Base-by-base conservation (phyloP, 2,113 vertebrate species). In the Nicator chloris region DNA sequence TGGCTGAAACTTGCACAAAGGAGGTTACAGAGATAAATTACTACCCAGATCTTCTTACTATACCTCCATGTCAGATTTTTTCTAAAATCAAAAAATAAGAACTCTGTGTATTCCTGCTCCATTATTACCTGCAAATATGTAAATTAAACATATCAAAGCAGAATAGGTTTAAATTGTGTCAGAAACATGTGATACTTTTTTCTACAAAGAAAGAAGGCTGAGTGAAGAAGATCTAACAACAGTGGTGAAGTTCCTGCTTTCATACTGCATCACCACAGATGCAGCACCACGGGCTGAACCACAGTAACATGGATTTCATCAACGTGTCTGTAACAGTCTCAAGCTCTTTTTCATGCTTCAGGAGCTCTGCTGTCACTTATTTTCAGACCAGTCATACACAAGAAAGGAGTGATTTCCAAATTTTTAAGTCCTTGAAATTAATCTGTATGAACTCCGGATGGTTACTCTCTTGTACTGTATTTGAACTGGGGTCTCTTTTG, bases 11-110 rank as follows among this genome's bases (percentile, higher is more conserved):
- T 59, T 91, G 87, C 82, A 94, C 73, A 70, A 90, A 91, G 79
- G 64, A 88, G 30, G 42, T 88, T 85, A 91, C 93, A 89, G 57
- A 95, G 96, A 95, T 73, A 92, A 93, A 96, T 91, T 50, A 44
- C 73, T 86, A 65, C 50, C 39, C 66, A 77, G 66, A 70, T 80
- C 51, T 87, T 89, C 57, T 95, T 85, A 51, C 70, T 90, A 83
- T 51, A 77, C 10, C 59, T 65, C 50, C 56, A 59, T 90, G 66
- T 54, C 90, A 90, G 59, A 8, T 64, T 90, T 92, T 69, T 33
- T 49, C 71, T 88, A 40, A 76, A 77, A 90, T 86, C 56, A 93
- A 83, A 88, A 83, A 77, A 26, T n/a, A 64, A 2, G 24, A 54
- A 14, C 92, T 84, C 53, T 39, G 22, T 65, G 42, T 57, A 70